Conservation (phyloP, 2,113 vertebrate species). For the Sporophila hypoxantha region DNA sequence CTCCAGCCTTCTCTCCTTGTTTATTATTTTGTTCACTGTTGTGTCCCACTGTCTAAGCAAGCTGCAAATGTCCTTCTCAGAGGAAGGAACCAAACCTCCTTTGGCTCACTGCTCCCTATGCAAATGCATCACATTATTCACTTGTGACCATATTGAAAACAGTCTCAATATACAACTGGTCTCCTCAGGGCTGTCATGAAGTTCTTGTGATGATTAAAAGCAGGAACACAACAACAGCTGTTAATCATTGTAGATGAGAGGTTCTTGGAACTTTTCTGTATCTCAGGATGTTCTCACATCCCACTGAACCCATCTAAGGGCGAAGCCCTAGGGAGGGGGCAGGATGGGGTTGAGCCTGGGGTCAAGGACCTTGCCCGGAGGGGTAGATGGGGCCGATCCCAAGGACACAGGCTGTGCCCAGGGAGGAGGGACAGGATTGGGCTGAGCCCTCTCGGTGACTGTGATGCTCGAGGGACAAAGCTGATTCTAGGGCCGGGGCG, state of each 20-base stretch:
- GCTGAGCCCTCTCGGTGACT: not conserved
- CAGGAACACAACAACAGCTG: fast-evolving
- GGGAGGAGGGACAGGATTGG: not conserved
- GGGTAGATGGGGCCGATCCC: not conserved
- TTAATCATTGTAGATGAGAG: not conserved
- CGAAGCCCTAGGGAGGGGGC: not conserved
- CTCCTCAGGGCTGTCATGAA: not conserved
- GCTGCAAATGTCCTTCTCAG: not conserved
- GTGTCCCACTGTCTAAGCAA: not conserved
- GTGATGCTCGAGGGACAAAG: not conserved
- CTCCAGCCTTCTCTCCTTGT: not conserved
- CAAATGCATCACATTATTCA: not conserved
- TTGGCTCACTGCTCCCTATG: not conserved
- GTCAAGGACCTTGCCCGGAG: not conserved
- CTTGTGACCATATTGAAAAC: slow-evolving; percentile 1
- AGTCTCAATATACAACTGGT: not conserved
- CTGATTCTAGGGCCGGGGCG: not conserved
- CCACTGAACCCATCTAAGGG: not conserved
- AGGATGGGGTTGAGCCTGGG: not conserved
- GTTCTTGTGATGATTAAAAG: slow-evolving; percentile 22
- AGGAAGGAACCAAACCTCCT: not conserved
- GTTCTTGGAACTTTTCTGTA: not conserved
- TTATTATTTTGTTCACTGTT: slow-evolving; percentile 28
- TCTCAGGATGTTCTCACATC: not conserved
- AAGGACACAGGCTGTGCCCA: too few species aligned